These are phyloP conservation scores for Amblyraja radiata DNA, from an alignment of 2,797 vertebrate genomes.

Conservation along the genomic window DNA sequence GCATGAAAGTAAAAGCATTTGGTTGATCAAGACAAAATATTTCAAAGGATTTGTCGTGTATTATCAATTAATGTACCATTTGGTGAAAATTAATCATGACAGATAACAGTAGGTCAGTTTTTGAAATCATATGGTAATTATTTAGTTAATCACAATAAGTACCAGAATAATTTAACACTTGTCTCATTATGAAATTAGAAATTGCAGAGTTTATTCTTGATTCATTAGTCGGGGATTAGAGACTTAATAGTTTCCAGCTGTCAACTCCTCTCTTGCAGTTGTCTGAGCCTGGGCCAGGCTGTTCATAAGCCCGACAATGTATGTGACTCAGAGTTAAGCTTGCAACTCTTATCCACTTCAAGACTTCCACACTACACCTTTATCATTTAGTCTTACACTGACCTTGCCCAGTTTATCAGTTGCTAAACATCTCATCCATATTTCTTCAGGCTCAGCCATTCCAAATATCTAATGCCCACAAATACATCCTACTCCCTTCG, in stretches of 20 bases:
- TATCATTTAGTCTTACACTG: neutral
- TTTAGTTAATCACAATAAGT: neutral
- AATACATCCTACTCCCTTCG: too few relatives aligned
- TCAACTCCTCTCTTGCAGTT: neutral
- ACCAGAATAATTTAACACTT: neutral
- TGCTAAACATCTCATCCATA: neutral
- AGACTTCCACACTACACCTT: neutral
- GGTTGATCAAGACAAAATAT: neutral
- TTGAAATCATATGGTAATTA: conserved; percentile 17
- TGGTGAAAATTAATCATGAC: neutral
- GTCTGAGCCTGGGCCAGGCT: neutral
- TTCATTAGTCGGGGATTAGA: neutral
- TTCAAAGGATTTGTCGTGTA: neutral
- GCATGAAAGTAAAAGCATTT: neutral
- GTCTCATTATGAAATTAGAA: neutral
- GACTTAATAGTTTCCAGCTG: neutral
- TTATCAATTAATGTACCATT: conserved; percentile 2
- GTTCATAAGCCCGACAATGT: neutral
- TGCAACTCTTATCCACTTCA: neutral
- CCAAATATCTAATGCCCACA: too few relatives aligned
- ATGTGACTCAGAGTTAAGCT: neutral
- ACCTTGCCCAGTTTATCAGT: neutral
- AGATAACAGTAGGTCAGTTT: conserved; percentile 5
- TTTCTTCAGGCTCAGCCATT: too few relatives aligned
- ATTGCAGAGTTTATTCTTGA: neutral